phyloP scores from a whole-genome alignment of 2,113 vertebrate species.

The Podarcis cretensis region DNA sequence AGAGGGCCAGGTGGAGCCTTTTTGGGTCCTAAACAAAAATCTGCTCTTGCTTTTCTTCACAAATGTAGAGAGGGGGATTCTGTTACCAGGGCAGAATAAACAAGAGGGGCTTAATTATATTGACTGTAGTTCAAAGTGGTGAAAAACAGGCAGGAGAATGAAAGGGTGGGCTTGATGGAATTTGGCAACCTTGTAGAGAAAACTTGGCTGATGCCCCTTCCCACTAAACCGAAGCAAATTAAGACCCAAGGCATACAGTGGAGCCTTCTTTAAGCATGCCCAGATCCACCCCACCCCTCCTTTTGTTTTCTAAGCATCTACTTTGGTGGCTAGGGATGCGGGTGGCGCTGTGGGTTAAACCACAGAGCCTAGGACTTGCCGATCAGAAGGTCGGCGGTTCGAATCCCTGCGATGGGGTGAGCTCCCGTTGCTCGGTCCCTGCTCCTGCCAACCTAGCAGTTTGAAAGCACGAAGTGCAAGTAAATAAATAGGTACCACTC shows the following conservation, averaged over 20 bases:
- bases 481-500: no score
- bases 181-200: background rate
- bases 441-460: no score
- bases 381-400: no score
- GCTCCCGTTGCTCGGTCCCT: fast-evolving
- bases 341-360: no score
- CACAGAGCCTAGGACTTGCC: no score
- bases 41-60: background rate
- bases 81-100: background rate
- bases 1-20: background rate
- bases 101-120: background rate
- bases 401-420: no score
- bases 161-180: background rate
- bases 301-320: background rate
- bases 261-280: background rate
- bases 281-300: background rate
- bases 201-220: background rate
- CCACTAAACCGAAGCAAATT: background rate
- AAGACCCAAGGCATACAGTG: background rate
- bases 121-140: background rate
- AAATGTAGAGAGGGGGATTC: background rate
- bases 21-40: no score
- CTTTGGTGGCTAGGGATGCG: no score
- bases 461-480: no score
- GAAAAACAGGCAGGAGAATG: background rate